These are phyloP conservation scores for Coranthus polyacanthus DNA, from an alignment of 2,797 vertebrate species.

Conservation along the genomic window DNA sequence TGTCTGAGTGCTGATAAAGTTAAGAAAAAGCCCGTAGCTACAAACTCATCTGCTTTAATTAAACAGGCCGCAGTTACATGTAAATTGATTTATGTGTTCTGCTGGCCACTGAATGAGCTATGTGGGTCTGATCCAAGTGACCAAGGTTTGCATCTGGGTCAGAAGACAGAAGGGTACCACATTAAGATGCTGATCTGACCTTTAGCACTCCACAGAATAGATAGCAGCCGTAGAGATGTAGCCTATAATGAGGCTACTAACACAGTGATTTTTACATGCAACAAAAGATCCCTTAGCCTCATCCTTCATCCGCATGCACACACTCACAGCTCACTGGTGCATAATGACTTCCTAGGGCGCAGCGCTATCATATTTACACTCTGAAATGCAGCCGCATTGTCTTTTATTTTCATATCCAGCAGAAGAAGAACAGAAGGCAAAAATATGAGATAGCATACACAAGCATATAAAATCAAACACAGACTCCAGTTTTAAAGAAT, in stretches of 20 bases:
- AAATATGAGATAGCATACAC: neutral
- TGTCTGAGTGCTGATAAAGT: conserved; percentile 20
- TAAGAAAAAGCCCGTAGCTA: conserved; percentile 24
- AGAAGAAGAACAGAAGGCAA: neutral
- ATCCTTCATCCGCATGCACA: conserved; percentile 21
- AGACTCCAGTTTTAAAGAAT: neutral
- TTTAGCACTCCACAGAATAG: conserved; percentile 46
- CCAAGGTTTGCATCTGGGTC: conserved; percentile 57
- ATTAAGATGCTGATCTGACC: conserved; percentile 65
- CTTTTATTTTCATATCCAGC: conserved; percentile 1
- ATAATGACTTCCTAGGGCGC: conserved; percentile 12
- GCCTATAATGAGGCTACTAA: conserved; percentile 48
- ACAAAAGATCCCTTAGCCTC: conserved; percentile 23
- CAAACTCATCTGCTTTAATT: conserved; percentile 56
- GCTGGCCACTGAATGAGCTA: conserved; percentile 18
- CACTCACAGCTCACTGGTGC: neutral
- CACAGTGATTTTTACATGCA: conserved; percentile 20
- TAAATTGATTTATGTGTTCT: conserved; percentile 48
- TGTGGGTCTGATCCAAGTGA: conserved; percentile 21
- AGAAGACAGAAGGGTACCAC: conserved; percentile 27
- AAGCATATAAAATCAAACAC: neutral
- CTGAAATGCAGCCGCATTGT: neutral
- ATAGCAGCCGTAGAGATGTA: conserved; percentile 32
- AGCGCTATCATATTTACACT: conserved; percentile 14
- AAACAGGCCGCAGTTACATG: conserved; percentile 51